phyloP scores from a whole-genome alignment of 2,888 invertebrate species.

The Eristalinus sepulchralis region DNA sequence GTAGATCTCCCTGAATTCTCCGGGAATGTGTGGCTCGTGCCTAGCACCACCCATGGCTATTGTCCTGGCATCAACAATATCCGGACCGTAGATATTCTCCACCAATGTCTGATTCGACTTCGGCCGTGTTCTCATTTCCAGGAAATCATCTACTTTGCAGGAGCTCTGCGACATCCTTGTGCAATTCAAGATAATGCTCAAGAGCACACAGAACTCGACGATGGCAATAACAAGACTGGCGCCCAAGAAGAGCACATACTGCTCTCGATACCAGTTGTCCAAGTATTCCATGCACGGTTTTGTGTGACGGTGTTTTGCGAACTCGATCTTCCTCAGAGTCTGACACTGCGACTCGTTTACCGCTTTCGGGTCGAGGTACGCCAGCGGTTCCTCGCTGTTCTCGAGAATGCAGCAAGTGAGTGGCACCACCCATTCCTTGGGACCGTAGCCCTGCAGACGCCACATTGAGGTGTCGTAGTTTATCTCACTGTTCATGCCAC shows the following conservation, averaged over 20 bases:
- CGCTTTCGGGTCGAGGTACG: constrained; percentile 89
- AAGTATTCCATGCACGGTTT: constrained; percentile 85
- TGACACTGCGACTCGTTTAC: constrained; percentile 88
- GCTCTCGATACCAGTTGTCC: constrained; percentile 89
- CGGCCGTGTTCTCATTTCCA: constrained; percentile 70
- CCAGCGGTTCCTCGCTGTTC: constrained; percentile 81
- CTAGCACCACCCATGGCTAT: neutral
- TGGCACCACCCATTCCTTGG: constrained; percentile 86
- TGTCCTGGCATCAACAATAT: constrained; percentile 74
- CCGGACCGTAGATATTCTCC: constrained; percentile 79
- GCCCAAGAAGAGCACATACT: constrained; percentile 86
- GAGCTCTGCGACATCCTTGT: constrained; percentile 82
- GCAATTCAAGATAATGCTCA: constrained; percentile 87
- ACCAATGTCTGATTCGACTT: constrained; percentile 76
- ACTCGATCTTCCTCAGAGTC: constrained; percentile 78
- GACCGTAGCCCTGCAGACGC: constrained; percentile 88
- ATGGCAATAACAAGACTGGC: constrained; percentile 86
- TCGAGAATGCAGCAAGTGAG: constrained; percentile 87
- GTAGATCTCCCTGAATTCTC: constrained; percentile 78
- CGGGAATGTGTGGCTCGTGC: constrained; percentile 27
- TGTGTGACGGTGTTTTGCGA: constrained; percentile 77
- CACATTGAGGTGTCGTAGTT: constrained; percentile 92
- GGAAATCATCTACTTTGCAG: constrained; percentile 72
- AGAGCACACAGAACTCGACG: constrained; percentile 87
- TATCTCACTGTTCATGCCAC: constrained; percentile 88